Conservation (phyloP, 2,113 vertebrate genomes). For the Phrynosoma platyrhinos region DNA sequence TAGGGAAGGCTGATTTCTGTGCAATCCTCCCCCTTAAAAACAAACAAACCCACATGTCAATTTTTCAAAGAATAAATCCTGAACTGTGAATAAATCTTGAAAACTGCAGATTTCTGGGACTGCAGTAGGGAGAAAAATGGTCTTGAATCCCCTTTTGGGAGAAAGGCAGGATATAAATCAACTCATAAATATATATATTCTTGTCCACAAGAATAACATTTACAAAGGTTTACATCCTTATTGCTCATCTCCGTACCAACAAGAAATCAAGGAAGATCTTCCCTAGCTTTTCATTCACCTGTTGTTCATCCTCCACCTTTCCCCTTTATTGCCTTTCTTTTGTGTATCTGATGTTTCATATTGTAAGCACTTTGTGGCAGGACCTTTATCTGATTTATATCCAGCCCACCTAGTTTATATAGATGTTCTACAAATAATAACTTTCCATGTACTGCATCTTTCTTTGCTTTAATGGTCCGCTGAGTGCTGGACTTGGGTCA, state of each 20-base stretch:
- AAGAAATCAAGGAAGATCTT: not conserved
- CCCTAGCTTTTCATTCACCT: not conserved
- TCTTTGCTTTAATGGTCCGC: not conserved
- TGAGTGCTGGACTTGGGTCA: not conserved
- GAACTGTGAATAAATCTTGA: too few relatives aligned
- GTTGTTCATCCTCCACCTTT: not conserved
- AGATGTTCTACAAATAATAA: not conserved
- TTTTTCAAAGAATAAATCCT: too few relatives aligned
- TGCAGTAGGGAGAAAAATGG: too few relatives aligned
- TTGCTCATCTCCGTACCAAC: not conserved
- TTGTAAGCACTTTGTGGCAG: not conserved
- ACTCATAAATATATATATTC: too few relatives aligned
- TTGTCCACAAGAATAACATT: too few relatives aligned
- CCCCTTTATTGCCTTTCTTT: not conserved
- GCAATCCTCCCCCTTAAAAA: too few relatives aligned
- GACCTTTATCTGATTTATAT: constrained; percentile 10
- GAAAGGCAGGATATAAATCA: too few relatives aligned
- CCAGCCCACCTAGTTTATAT: not conserved
- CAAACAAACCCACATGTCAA: too few relatives aligned
- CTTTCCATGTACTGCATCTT: not conserved
- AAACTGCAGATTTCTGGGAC: too few relatives aligned
- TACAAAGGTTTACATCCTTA: too few relatives aligned
- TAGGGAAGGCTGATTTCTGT: too few relatives aligned
- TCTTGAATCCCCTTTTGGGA: too few relatives aligned
- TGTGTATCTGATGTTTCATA: not conserved